Evolutionary conservation across 2,888 invertebrate genomes (phyloP).

Genomic region (Acanthosepion esculentum): DNA sequence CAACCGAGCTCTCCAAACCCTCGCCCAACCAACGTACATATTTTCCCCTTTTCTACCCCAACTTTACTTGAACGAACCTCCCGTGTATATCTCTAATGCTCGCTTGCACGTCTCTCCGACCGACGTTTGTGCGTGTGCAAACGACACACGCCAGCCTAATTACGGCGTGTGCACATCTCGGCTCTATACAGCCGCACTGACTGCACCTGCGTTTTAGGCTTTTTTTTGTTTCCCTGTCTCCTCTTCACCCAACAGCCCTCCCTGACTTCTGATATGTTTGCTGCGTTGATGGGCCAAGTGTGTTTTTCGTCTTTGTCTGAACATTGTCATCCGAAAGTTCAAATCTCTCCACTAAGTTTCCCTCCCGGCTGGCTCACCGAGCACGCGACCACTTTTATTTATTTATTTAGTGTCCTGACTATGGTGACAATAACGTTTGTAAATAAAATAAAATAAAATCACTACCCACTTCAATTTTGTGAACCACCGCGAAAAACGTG

Average conservation of each 20-base stretch:
- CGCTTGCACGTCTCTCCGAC: conserved; percentile 7
- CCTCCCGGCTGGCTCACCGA: not conserved
- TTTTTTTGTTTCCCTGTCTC: not conserved
- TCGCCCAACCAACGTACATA: not conserved
- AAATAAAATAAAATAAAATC: not conserved
- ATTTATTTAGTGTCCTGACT: not conserved
- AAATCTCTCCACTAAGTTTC: not conserved
- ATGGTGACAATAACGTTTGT: not conserved
- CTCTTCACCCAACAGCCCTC: not conserved
- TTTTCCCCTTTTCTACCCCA: not conserved
- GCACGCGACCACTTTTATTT: not conserved
- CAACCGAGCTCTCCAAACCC: not conserved
- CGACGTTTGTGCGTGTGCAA: not conserved
- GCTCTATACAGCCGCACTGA: not conserved
- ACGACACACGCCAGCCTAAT: not conserved
- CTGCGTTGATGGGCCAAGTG: not conserved
- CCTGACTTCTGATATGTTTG: conserved; percentile 1
- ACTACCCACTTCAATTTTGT: not conserved
- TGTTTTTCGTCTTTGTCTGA: not conserved
- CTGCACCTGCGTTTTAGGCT: not conserved
- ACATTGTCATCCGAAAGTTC: not conserved
- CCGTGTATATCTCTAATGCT: not conserved
- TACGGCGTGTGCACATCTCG: not conserved
- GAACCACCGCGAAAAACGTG: not conserved
- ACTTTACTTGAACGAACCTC: not conserved